Percentiles rank a stretch among this genome's conserved stretches.
phyloP scores from a whole-genome alignment of 2,888 invertebrate species.

The Cosmia pyralina region DNA sequence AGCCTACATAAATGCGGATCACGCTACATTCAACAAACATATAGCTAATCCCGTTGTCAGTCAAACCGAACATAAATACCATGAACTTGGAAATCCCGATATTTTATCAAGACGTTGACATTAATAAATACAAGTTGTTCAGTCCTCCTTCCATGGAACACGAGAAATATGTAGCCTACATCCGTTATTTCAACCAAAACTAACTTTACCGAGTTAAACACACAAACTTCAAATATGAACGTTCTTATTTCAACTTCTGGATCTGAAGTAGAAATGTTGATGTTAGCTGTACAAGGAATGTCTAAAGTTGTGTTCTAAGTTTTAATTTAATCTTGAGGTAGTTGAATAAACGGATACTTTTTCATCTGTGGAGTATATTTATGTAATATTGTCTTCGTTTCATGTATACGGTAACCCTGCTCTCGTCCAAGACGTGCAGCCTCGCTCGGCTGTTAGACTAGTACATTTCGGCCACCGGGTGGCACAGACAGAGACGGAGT shows the following conservation, averaged over 20 bases:
- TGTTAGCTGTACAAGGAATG: constrained; percentile 11
- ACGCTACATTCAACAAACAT: background rate
- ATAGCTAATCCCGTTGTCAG: background rate
- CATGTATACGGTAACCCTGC: background rate
- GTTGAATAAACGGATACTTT: constrained; percentile 1
- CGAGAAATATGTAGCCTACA: constrained; percentile 9
- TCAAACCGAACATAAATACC: background rate
- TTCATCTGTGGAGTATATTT: background rate
- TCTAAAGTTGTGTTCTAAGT: constrained; percentile 24
- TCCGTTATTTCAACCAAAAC: constrained; percentile 2
- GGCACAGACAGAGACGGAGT: constrained; percentile 15
- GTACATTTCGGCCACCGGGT: constrained; percentile 37
- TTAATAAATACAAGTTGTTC: constrained; percentile 14
- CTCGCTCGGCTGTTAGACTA: constrained; percentile 24
- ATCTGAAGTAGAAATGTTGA: constrained; percentile 23
- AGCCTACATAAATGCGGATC: background rate
- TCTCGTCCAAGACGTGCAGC: constrained; percentile 24
- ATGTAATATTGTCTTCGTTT: background rate
- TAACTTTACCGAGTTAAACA: constrained; percentile 9
- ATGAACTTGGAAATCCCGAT: constrained; percentile 1
- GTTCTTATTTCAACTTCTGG: constrained; percentile 33
- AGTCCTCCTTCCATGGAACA: background rate
- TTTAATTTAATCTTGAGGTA: constrained; percentile 37
- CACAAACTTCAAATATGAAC: constrained; percentile 12
- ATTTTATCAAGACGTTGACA: constrained; percentile 24